phyloP scores from a whole-genome alignment of 2,888 invertebrate genomes.

The Embidobia sp. region DNA sequence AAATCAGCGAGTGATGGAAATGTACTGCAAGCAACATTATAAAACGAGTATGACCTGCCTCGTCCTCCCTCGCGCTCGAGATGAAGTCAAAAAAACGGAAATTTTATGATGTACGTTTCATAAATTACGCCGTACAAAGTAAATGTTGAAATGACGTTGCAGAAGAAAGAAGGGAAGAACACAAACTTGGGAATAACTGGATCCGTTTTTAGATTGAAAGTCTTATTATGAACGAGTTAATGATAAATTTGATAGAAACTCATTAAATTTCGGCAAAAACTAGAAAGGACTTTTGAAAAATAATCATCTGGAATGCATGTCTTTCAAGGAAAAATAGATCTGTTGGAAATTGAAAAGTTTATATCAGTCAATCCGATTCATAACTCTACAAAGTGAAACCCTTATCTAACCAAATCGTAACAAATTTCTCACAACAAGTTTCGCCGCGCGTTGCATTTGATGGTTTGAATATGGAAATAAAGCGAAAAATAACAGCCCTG shows the following conservation, averaged over 20 bases:
- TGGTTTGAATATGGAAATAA: conserved; percentile 55
- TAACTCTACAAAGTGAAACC: conserved; percentile 9
- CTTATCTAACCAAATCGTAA: conserved; percentile 24
- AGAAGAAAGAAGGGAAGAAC: background rate
- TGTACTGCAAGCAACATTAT: conserved; percentile 55
- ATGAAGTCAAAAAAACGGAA: conserved; percentile 44
- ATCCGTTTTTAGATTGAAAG: conserved; percentile 11
- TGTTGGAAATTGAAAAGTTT: background rate
- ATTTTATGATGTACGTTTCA: conserved; percentile 42
- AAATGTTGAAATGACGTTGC: conserved; percentile 20
- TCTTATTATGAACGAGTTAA: no score
- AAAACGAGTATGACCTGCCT: conserved; percentile 34
- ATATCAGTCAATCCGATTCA: background rate
- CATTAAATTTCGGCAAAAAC: no score
- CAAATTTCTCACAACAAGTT: conserved; percentile 38
- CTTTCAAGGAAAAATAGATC: background rate
- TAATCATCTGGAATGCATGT: no score
- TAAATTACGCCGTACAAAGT: conserved; percentile 36
- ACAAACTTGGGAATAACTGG: background rate
- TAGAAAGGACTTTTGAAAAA: no score
- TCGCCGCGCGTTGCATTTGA: conserved; percentile 30
- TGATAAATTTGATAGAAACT: no score
- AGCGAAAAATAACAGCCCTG: conserved; percentile 57
- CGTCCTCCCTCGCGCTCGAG: conserved; percentile 4
- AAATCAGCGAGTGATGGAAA: conserved; percentile 62